These are phyloP conservation scores for Cygnus olor DNA, from an alignment of 2,797 vertebrate genomes.

Conservation along the genomic window DNA sequence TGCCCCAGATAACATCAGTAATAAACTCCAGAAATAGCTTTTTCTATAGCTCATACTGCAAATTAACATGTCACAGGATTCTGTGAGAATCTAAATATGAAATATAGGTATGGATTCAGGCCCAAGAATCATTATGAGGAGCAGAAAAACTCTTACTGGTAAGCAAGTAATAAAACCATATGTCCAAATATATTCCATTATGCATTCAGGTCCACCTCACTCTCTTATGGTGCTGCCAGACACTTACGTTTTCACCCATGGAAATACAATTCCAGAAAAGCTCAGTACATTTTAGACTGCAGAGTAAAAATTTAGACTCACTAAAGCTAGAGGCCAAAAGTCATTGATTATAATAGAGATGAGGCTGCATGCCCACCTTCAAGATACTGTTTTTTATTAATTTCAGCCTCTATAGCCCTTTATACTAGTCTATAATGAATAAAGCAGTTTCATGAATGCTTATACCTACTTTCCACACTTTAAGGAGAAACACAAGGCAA, in stretches of 20 bases:
- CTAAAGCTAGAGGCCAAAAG: background rate
- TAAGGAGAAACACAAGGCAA: background rate
- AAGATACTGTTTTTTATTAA: background rate
- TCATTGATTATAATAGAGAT: background rate
- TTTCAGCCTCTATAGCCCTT: background rate
- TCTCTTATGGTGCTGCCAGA: background rate
- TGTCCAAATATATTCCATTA: background rate
- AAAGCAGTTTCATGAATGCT: background rate
- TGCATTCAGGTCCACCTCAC: background rate
- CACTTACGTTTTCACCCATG: background rate
- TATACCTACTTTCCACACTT: background rate
- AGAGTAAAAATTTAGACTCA: background rate
- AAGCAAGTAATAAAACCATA: background rate
- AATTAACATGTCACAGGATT: conserved; percentile 28
- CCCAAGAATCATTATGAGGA: background rate
- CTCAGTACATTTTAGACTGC: background rate
- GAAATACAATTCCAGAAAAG: background rate
- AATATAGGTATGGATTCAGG: conserved; percentile 5
- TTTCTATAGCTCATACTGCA: conserved; percentile 43
- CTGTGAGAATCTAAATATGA: background rate
- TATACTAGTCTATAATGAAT: background rate
- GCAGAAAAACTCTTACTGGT: background rate
- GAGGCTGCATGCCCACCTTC: background rate
- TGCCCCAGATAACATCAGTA: conserved; percentile 55
- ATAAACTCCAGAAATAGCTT: conserved; percentile 42